Conservation (phyloP, 2,888 invertebrate genomes). For the Hydraecia micacea region DNA sequence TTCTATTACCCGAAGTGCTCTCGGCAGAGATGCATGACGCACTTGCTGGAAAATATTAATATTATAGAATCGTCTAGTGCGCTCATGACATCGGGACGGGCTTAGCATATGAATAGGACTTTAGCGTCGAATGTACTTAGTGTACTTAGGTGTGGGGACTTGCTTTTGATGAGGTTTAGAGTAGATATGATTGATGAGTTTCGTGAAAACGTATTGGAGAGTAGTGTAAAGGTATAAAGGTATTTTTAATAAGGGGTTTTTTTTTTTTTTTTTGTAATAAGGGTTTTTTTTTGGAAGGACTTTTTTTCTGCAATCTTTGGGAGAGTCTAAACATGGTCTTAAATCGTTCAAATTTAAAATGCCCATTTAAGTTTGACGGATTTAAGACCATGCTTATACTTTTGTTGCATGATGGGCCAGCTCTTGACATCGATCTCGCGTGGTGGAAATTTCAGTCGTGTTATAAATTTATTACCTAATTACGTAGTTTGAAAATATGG, state of each 20-base stretch:
- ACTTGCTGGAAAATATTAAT: slow-evolving; percentile 78
- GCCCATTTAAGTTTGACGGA: no score
- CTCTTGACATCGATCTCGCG: no score
- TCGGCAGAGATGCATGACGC: slow-evolving; percentile 79
- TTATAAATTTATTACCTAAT: neutral
- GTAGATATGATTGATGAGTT: slow-evolving; percentile 41
- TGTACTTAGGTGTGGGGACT: neutral
- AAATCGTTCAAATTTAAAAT: no score
- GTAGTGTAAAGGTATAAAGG: slow-evolving; percentile 3
- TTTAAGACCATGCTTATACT: no score
- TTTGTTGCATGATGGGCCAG: no score
- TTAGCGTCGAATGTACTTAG: slow-evolving; percentile 25
- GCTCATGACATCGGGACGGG: slow-evolving; percentile 38
- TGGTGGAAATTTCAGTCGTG: neutral
- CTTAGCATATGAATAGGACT: slow-evolving; percentile 47
- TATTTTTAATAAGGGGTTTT: no score
- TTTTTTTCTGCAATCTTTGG: neutral
- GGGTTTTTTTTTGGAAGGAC: no score
- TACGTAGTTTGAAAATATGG: neutral
- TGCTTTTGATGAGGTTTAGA: slow-evolving; percentile 28
- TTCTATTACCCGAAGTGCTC: slow-evolving; percentile 86
- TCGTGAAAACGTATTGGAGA: slow-evolving; percentile 26
- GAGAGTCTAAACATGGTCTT: neutral
- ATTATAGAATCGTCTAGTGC: slow-evolving; percentile 60
- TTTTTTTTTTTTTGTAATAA: no score